These are phyloP conservation scores for Apeltes quadracus DNA, from an alignment of 2,113 vertebrate genomes.

Conservation along the genomic window DNA sequence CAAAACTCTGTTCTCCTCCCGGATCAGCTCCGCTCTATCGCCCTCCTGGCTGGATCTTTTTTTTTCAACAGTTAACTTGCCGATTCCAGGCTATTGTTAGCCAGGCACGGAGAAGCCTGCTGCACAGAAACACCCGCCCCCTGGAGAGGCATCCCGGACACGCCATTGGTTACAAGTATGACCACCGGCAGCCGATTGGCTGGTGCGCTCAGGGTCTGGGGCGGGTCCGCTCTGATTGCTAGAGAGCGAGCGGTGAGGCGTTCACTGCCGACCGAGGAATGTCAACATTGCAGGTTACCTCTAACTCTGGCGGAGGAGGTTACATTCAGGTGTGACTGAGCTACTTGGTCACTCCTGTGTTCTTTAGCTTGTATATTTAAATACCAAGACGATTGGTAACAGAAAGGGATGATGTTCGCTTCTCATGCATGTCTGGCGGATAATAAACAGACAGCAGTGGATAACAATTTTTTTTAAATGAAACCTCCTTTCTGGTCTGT, in stretches of 20 bases:
- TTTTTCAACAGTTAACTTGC: slow-evolving; percentile 68
- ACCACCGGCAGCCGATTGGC: slow-evolving; percentile 51
- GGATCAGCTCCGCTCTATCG: slow-evolving; percentile 33
- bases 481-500: neutral
- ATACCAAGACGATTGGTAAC: neutral
- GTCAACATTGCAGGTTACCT: fast-evolving
- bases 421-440: neutral
- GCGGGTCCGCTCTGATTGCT: slow-evolving; percentile 25
- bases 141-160: neutral
- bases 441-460: neutral
- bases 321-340: slow-evolving; percentile 28
- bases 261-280: neutral
- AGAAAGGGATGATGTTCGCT: neutral
- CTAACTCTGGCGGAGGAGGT: fast-evolving
- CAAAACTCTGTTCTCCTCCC: slow-evolving; percentile 26
- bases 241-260: slow-evolving; percentile 21
- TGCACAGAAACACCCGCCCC: slow-evolving; percentile 71
- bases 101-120: slow-evolving; percentile 62
- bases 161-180: slow-evolving; percentile 46
- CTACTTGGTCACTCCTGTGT: neutral
- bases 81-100: slow-evolving; percentile 78
- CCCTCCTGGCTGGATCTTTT: slow-evolving; percentile 46
- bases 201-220: neutral
- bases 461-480: neutral
- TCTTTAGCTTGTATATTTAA: neutral